Conservation (phyloP, 2,888 invertebrate species). For the Drosophila mercatorum region DNA sequence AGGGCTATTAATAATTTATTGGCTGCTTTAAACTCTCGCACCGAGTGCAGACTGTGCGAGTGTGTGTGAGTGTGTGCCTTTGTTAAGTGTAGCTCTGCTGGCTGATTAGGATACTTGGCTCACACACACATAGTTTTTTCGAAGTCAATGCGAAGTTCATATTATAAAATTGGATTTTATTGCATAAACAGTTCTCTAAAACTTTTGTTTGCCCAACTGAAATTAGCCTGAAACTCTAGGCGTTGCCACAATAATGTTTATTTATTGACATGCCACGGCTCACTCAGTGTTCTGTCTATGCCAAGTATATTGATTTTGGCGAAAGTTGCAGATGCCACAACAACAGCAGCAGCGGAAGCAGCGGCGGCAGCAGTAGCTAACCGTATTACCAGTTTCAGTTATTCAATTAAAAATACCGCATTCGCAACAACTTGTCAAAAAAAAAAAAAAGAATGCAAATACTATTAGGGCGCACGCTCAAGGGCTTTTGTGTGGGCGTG, state of each 20-base stretch:
- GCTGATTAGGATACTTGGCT: slow-evolving; percentile 15
- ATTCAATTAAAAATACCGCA: slow-evolving; percentile 71
- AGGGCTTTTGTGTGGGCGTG: slow-evolving; percentile 42
- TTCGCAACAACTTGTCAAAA: slow-evolving; percentile 38
- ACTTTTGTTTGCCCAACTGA: slow-evolving; percentile 43
- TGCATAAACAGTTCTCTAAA: slow-evolving; percentile 43
- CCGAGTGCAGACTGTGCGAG: not conserved
- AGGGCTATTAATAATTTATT: slow-evolving; percentile 80
- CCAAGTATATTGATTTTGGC: slow-evolving; percentile 29
- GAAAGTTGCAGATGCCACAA: slow-evolving; percentile 4
- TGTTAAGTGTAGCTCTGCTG: slow-evolving; percentile 31
- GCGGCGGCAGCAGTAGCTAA: not conserved
- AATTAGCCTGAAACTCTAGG: slow-evolving; percentile 41
- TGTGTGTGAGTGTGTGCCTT: not conserved
- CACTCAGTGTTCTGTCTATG: not conserved
- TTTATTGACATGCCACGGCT: slow-evolving; percentile 26
- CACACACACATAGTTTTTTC: slow-evolving; percentile 21
- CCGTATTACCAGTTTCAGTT: slow-evolving; percentile 58
- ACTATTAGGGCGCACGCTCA: slow-evolving; percentile 54
- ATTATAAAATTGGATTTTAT: slow-evolving; percentile 62
- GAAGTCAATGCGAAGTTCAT: slow-evolving; percentile 70
- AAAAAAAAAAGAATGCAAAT: slow-evolving; percentile 50
- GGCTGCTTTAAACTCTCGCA: slow-evolving; percentile 67
- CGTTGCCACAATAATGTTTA: slow-evolving; percentile 36
- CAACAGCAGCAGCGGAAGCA: slow-evolving; percentile 10